Evolutionary conservation across 2,888 invertebrate genomes (phyloP), one percentile per base, ranked within the genome.

Genomic region (Chaetoderma sp.): DNA sequence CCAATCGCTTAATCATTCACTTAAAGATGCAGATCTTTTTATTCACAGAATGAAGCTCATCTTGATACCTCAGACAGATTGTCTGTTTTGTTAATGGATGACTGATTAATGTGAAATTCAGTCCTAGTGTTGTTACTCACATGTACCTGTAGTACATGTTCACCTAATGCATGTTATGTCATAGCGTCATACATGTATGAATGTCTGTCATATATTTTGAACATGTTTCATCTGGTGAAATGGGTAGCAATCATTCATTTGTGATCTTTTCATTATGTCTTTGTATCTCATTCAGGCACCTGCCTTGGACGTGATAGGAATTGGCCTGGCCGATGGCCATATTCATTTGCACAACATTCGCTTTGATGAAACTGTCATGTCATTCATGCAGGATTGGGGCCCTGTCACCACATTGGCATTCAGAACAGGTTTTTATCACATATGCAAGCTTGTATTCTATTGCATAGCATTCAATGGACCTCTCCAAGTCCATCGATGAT

Each of bases 341-440:
- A 93, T 98, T 30, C 88, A 93, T 49, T 84, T 99, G 25, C 93
- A 97, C 70, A 97, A 99, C 88, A 86, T 99, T 18, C 93, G 93
- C 80, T 92, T 88, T 79, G 94, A 98, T 83, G 90, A 93, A 80
- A 91, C 91, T 0, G 79, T 98, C 0, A 91, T 96, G 89, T 91
- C 93, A 70, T 94, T 97, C 83, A 88, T 89, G 4, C 98, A 98
- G 87, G 96, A 97, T 74, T 95, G 95, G 93, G 98, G 97, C 6
- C 88, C 91, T 32, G 93, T 97, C 0, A 93, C 93, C 4, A 90
- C 91, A 13, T 90, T 98, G 49, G 90, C 94, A 1, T 98, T 98
- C 83, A 90, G 96, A 74, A 91, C 85, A 76, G 86, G 86, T 86
- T n/a, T n/a, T n/a, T n/a, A n/a, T n/a, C n/a, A n/a, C n/a, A n/a